Evolutionary conservation across 2,888 invertebrate genomes (phyloP), one percentile per base, ranked within the genome.

Genomic region (Biston stratarius): DNA sequence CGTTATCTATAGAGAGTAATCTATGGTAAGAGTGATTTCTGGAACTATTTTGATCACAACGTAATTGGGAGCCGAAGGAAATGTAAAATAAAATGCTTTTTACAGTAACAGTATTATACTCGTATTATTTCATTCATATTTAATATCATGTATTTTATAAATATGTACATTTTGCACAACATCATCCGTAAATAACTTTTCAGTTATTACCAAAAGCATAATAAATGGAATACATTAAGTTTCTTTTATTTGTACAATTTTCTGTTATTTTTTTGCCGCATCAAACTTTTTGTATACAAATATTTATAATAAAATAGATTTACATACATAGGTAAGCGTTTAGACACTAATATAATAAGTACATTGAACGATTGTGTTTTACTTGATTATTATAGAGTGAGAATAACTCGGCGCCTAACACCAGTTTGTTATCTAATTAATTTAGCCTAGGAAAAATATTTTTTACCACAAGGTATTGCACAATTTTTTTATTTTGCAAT

Each of bases 221-320:
- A 67, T 68, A 65, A 66, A 38, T 47, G 44, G 49, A 59, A 59
- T 61, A 47, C 14, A 40, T 38, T 9, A 38, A 38, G 70, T 72
- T 65, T 61, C 70, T 65, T 70, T 67, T n/a, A n/a, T 69, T 62
- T 66, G 51, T 69, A 64, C 52, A 73, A 70, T 71, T 65, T 72
- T 70, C 62, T 64, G 57, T 67, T 57, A 49, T 53, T 69, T 69
- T 64, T 64, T 68, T 65, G 68, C 62, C 14, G 33, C 24, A 34
- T 40, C 40, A 53, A 53, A 47, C n/a, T 14, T 58, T 57, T 40
- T 61, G 62, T 62, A 48, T 62, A 67, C 58, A 67, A 58, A 67
- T 58, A 61, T 58, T 52, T 61, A 42, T 67, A 58, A 10, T 67
- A 67, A 67, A 67, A 67, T 67, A 62, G 36, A 12, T 66, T 58